Evolutionary conservation across 2,113 vertebrate species (phyloP), one percentile per base, ranked within the genome.

Genomic region (Callithrix jacchus): DNA sequence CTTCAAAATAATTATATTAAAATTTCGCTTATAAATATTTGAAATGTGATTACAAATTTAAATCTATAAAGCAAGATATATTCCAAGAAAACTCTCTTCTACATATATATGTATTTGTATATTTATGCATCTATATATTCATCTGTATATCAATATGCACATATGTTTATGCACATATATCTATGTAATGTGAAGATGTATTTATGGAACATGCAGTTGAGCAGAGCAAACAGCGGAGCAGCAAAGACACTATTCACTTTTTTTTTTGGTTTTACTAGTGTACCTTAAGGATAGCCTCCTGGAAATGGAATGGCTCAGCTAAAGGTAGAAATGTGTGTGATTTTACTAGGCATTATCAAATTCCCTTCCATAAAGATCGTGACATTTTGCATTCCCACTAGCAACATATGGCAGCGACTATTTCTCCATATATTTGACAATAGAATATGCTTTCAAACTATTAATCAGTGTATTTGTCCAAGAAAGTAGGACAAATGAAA

Each of bases 291-390:
- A 42, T 71, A 47, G 16, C 32, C 18, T 88, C n/a, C 8, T 87
- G 52, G 40, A 88, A 94, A 47, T 68, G 18, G 8, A 52, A 89
- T 35, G 83, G 21, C 52, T 82, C 23, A 74, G 27, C 64, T 92
- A 71, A 87, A 77, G 16, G 4, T 35, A 83, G 25, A 27, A 71
- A 37, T 37, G 32, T 0, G 3, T 85, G 4, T 45, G 49, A 89
- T 79, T 91, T 81, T 91, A 9, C 2, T 49, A 52, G 27, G 32
- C 1, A n/a, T 81, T 77, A 10, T 68, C 17, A 93, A 87, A 90
- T 49, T 76, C 3, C 0, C 13, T 42, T n/a, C 8, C 21, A 25
- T 0, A 32, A 37, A 20, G 10, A 25, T 32, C 17, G 14, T 49
- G 25, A 1, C 8, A 70, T 84, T 79, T 64, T 68, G 6, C 30